These are phyloP conservation scores for Plecotus auritus DNA, from an alignment of 2,113 vertebrate species.

Conservation along the genomic window DNA sequence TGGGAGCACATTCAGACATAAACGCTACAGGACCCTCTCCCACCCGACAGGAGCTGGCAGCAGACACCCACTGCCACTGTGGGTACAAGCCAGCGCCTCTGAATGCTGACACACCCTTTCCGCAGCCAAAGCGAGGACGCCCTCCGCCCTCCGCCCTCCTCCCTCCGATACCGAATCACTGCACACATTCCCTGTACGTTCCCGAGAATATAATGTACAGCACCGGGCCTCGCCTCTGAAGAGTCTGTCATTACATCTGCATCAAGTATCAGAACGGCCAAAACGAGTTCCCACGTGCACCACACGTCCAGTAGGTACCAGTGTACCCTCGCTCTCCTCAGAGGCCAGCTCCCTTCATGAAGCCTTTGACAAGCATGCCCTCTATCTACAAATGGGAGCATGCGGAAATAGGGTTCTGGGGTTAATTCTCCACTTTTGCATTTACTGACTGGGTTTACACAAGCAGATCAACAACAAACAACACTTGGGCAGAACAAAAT, in stretches of 20 bases:
- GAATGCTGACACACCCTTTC: neutral
- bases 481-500: conserved; percentile 10
- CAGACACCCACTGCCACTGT: neutral
- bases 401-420: neutral
- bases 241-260: neutral
- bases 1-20: neutral
- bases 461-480: neutral
- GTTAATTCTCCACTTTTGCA: neutral
- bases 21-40: neutral
- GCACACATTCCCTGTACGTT: neutral
- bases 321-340: neutral
- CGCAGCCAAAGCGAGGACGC: neutral
- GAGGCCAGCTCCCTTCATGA: neutral
- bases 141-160: neutral
- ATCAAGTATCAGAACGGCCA: neutral
- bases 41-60: neutral
- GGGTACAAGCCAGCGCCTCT: neutral
- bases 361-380: neutral
- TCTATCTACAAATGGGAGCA: neutral
- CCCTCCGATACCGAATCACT: neutral
- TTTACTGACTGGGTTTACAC: neutral
- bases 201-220: neutral
- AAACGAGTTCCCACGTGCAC: neutral
- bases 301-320: neutral
- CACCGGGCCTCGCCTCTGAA: neutral